phyloP scores from a whole-genome alignment of 2,888 invertebrate species.

The Biston stratarius region DNA sequence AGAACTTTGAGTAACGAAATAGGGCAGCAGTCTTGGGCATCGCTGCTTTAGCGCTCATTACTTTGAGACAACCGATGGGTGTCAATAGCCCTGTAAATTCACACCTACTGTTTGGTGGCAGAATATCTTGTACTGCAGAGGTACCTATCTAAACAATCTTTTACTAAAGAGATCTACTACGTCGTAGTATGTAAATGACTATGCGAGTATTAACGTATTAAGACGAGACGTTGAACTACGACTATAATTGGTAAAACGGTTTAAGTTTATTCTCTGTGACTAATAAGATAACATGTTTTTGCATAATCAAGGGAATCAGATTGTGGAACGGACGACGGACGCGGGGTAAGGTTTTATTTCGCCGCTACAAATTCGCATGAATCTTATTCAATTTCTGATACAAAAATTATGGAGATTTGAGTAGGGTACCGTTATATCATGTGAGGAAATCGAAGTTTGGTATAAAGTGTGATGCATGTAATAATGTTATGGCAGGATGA shows the following conservation, averaged over 20 bases:
- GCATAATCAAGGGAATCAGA: slow-evolving; percentile 63
- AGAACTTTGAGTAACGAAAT: no score
- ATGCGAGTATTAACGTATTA: slow-evolving; percentile 40
- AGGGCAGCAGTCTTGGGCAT: no score
- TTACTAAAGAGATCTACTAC: no score
- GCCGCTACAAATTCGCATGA: slow-evolving; percentile 21
- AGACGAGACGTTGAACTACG: slow-evolving; percentile 59
- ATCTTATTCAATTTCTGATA: slow-evolving; percentile 29
- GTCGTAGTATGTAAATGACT: slow-evolving; percentile 10
- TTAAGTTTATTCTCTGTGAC: slow-evolving; percentile 46
- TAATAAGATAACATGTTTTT: slow-evolving; percentile 52
- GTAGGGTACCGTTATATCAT: slow-evolving; percentile 26
- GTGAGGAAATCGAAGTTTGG: slow-evolving; percentile 32
- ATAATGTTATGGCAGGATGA: slow-evolving; percentile 72
- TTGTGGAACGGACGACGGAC: slow-evolving; percentile 56
- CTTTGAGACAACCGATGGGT: no score
- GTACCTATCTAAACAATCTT: no score
- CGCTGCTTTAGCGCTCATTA: no score
- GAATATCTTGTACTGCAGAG: no score
- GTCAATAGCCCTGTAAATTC: no score
- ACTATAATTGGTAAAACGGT: slow-evolving; percentile 56
- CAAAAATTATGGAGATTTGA: slow-evolving; percentile 25
- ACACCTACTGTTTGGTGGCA: no score
- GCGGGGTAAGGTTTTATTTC: slow-evolving; percentile 5
- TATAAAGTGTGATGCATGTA: slow-evolving; percentile 50